These are phyloP conservation scores for Paguma larvata DNA, from an alignment of 2,797 vertebrate genomes.

Conservation along the genomic window DNA sequence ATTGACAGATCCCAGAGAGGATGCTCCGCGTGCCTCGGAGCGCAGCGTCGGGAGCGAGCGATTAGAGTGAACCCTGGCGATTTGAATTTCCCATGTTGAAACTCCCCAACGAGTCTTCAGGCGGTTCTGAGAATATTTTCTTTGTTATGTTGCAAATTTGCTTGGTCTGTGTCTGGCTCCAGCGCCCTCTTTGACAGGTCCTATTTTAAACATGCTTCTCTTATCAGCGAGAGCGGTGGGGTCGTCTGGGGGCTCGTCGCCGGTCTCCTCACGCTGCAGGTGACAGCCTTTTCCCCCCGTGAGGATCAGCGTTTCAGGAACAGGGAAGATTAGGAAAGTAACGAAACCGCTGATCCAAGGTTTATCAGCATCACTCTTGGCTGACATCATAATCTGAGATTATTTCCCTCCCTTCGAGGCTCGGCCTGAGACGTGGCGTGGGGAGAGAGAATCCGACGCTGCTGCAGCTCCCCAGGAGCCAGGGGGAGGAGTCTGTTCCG, in stretches of 20 bases:
- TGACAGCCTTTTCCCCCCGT: not conserved
- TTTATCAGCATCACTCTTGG: not conserved
- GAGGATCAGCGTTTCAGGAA: constrained; percentile 57
- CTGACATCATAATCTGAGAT: not conserved
- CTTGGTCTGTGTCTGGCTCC: not conserved
- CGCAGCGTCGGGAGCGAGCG: not conserved
- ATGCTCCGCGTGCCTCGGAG: not conserved
- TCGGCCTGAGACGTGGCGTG: not conserved
- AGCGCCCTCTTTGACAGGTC: not conserved
- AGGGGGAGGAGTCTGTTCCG: too few relatives aligned
- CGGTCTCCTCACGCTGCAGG: not conserved
- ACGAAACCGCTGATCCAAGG: constrained; percentile 40
- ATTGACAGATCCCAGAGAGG: not conserved
- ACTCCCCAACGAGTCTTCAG: not conserved
- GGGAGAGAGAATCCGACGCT: not conserved
- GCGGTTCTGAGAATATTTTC: not conserved
- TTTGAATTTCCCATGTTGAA: not conserved
- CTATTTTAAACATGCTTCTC: not conserved
- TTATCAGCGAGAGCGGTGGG: not conserved
- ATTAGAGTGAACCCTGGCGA: not conserved
- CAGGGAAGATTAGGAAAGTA: constrained; percentile 70
- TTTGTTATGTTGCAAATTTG: not conserved
- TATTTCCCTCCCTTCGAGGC: not conserved
- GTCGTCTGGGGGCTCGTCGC: not conserved
- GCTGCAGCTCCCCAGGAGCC: not conserved